phyloP scores from a whole-genome alignment of 1,140 invertebrate genomes.

The Caerostris extrusa region DNA sequence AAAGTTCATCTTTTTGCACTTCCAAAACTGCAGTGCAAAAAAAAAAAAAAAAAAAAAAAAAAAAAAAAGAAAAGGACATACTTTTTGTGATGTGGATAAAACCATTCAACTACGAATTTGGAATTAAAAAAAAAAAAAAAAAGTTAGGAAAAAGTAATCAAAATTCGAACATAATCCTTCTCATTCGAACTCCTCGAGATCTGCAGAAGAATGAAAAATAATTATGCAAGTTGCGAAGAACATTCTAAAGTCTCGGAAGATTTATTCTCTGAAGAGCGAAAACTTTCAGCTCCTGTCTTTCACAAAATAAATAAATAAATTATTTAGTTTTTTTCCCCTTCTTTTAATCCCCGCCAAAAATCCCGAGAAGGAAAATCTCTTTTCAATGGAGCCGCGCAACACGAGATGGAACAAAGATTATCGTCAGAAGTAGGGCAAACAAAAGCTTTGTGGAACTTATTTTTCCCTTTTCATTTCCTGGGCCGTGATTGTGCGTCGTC shows the following conservation, averaged over 20 bases:
- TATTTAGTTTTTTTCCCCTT: background rate
- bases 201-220: background rate
- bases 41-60: too few relatives aligned
- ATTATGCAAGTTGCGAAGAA: background rate
- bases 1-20: too few relatives aligned
- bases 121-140: background rate
- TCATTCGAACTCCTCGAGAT: background rate
- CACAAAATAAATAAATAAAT: background rate
- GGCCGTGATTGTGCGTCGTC: background rate
- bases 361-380: background rate
- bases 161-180: constrained; percentile 3
- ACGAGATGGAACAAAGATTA: background rate
- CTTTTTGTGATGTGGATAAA: too few relatives aligned
- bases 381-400: background rate
- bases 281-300: background rate
- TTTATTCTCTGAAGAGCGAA: background rate
- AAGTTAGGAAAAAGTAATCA: background rate
- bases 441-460: background rate
- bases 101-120: background rate
- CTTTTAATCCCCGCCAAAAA: background rate
- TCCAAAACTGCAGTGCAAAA: too few relatives aligned
- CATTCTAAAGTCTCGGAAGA: background rate
- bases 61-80: too few relatives aligned
- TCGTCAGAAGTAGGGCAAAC: constrained; percentile 1
- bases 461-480: background rate